Percentiles rank a stretch among this genome's conserved stretches.
Conservation (phyloP, 2,797 vertebrate genomes). For the Ibycter americanus region DNA sequence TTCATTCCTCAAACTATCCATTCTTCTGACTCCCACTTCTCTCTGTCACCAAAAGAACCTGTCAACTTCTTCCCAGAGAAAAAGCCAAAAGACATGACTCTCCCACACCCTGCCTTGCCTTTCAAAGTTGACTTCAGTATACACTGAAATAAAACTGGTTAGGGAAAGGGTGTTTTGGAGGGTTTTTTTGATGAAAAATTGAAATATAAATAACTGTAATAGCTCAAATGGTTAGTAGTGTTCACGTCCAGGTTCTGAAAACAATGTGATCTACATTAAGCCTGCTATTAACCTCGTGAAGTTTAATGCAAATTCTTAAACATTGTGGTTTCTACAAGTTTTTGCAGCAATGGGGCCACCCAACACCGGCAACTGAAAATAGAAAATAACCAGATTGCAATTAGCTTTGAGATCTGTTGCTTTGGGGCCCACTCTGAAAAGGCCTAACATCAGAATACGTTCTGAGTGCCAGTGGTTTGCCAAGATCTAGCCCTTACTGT, state of each 20-base stretch:
- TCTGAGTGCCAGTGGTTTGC: neutral
- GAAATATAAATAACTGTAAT: neutral
- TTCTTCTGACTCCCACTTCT: neutral
- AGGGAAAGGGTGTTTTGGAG: too few relatives aligned
- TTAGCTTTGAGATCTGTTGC: neutral
- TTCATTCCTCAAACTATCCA: neutral
- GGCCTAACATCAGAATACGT: neutral
- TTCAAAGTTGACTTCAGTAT: neutral
- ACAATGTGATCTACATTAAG: neutral
- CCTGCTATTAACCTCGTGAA: neutral
- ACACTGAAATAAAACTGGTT: neutral
- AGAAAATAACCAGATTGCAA: neutral
- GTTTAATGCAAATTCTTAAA: neutral
- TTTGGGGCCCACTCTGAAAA: neutral
- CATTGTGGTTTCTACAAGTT: neutral
- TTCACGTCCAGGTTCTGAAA: neutral
- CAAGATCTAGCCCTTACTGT: neutral
- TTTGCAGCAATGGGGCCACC: neutral
- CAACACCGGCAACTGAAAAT: neutral
- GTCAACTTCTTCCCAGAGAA: neutral
- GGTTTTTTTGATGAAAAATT: neutral
- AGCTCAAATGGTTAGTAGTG: neutral
- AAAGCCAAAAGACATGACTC: neutral
- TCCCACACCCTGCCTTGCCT: neutral
- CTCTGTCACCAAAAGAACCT: neutral